A percentile compares a stretch with the other conserved stretches of the same genome.
phyloP scores from a whole-genome alignment of 2,888 invertebrate species.

The Nymphalis urticae region DNA sequence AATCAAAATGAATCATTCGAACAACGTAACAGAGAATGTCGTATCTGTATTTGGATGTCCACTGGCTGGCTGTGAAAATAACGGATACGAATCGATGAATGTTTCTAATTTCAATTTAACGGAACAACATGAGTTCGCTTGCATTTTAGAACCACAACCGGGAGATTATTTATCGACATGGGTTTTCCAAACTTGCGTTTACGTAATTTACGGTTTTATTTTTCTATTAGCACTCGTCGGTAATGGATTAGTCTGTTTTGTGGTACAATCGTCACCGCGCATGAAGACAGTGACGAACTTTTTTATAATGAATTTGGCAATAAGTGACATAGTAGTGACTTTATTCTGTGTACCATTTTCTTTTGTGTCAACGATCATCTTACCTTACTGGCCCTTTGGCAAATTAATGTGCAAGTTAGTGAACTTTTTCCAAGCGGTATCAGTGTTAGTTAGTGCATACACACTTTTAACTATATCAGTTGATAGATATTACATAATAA shows the following conservation, averaged over 20 bases:
- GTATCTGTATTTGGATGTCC: slow-evolving; percentile 11
- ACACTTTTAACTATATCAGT: no score
- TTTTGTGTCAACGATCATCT: slow-evolving; percentile 88
- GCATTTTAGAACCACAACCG: slow-evolving; percentile 51
- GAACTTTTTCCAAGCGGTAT: slow-evolving; percentile 90
- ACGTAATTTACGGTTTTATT: no score
- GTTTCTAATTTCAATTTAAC: slow-evolving; percentile 29
- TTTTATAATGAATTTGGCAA: slow-evolving; percentile 93
- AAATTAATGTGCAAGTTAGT: slow-evolving; percentile 88
- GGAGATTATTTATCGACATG: slow-evolving; percentile 60
- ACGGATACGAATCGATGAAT: slow-evolving; percentile 19
- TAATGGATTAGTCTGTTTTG: no score
- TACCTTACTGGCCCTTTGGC: slow-evolving; percentile 95
- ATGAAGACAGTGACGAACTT: slow-evolving; percentile 95
- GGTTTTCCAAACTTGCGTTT: no score
- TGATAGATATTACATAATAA: no score
- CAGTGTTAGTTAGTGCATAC: slow-evolving; percentile 92
- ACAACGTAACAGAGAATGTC: slow-evolving; percentile 14
- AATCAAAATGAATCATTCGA: slow-evolving; percentile 18
- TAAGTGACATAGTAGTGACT: slow-evolving; percentile 94
- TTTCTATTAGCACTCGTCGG: no score
- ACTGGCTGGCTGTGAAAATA: slow-evolving; percentile 13
- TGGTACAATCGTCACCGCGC: no score
- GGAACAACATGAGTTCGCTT: slow-evolving; percentile 25
- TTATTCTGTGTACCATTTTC: slow-evolving; percentile 95